Evolutionary conservation across 1,140 invertebrate genomes (phyloP), one percentile per base, ranked within the genome.

Genomic region (Drosophila azteca): DNA sequence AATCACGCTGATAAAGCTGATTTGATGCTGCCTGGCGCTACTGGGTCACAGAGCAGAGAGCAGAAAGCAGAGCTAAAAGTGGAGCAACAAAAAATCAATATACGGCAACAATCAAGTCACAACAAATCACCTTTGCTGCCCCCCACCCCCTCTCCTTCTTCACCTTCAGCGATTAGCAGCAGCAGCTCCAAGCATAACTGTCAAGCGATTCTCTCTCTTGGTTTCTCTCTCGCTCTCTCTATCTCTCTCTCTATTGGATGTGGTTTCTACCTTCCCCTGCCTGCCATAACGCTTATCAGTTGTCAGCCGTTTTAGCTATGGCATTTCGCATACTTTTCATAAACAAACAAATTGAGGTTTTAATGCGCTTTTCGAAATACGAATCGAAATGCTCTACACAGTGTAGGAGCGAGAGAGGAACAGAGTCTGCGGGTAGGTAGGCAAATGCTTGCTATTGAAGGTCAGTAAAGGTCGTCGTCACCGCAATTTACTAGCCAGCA

Each of bases 401-500:
- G 48, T 45, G 41, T 41, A 26, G 48, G 9, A 41, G 2, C 1
- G 55, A 8, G 31, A 22, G 17, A 5, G 20, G 22, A 44, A 11
- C 26, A 35, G 55, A 39, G 65, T 54, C 31, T 29, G 44, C 29
- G 26, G 41, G 49, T 15, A 31, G 69, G 48, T 26, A 35, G 43
- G 68, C 57, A 46, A 68, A 63, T 79, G 69, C 73, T 71, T 79
- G 69, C 73, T 69, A 83, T 68, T 90, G 88, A 90, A 90, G 88
- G 88, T 90, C 88, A 90, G 70, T 87, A 74, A 90, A 90, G 88
- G 88, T 90, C 88, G 83, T 64, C 68, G 77, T 59, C 68, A 72
- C 66, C 78, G 67, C 62, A 77, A 57, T 63, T 70, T 73, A 52
- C 59, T 68, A 44, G 64, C 54, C 57, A 59, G 22, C 50, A 61